These are phyloP conservation scores for Quadroppia sp. DNA, from an alignment of 2,888 invertebrate genomes.

Conservation along the genomic window DNA sequence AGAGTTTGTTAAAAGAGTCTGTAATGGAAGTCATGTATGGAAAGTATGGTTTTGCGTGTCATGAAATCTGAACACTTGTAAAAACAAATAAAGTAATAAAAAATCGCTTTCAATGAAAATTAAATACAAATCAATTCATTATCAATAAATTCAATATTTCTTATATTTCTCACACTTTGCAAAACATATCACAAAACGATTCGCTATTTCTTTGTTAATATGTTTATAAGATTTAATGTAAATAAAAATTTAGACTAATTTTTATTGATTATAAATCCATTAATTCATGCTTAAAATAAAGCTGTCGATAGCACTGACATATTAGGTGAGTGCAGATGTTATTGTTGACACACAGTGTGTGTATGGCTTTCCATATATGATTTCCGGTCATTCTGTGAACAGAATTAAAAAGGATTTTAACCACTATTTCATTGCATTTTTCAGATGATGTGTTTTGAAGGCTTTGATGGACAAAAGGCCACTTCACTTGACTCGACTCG, in stretches of 20 bases:
- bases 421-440: not conserved
- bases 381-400: constrained; percentile 5
- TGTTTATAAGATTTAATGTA: too few species aligned
- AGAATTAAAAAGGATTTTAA: not conserved
- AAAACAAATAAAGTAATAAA: constrained; percentile 35
- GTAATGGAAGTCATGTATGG: constrained; percentile 31
- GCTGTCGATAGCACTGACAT: not conserved
- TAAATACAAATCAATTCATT: not conserved
- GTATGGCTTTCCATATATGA: not conserved
- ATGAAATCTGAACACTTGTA: constrained; percentile 39
- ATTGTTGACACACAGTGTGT: not conserved
- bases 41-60: constrained; percentile 13
- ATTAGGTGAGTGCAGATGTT: not conserved
- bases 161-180: too few species aligned
- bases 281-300: too few species aligned
- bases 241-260: too few species aligned
- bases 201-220: too few species aligned
- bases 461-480: constrained; percentile 15
- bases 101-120: not conserved
- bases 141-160: not conserved
- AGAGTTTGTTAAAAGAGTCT: constrained; percentile 22
- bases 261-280: too few species aligned
- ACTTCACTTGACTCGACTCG: constrained; percentile 32
- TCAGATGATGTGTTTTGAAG: not conserved
- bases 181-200: too few species aligned